Percentiles rank a stretch among this genome's conserved stretches.
phyloP scores from a whole-genome alignment of 2,113 vertebrate species.

The Aldabrachelys gigantea region DNA sequence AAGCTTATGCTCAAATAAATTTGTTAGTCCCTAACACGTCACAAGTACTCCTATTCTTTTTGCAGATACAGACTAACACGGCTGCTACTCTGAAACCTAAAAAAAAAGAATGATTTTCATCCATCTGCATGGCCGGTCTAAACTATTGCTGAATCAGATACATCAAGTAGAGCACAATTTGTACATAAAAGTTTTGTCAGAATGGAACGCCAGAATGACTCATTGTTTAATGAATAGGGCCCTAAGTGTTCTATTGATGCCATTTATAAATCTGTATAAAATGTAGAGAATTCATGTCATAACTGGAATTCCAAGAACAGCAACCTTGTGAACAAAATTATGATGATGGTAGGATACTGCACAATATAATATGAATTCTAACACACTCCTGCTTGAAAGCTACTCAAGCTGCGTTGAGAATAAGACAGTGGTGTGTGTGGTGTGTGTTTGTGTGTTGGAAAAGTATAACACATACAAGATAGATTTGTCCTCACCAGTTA shows the following conservation, averaged over 20 bases:
- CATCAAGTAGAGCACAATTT: constrained; percentile 40
- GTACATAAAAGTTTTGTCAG: constrained; percentile 59
- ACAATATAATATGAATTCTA: constrained; percentile 15
- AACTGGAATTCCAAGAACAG: constrained; percentile 66
- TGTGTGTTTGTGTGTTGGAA: not conserved
- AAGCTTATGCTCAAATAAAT: no score
- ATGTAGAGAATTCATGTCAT: constrained; percentile 75
- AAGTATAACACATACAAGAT: not conserved
- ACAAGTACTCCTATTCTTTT: no score
- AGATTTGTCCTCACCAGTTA: not conserved
- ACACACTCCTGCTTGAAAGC: constrained; percentile 35
- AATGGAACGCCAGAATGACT: constrained; percentile 72
- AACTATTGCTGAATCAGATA: constrained; percentile 36
- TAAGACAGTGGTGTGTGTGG: not conserved
- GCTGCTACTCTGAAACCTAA: no score
- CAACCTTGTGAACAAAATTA: constrained; percentile 39
- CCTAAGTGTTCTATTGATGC: constrained; percentile 71
- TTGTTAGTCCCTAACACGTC: no score
- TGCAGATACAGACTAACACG: no score
- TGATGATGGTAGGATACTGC: constrained; percentile 43
- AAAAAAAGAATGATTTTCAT: not conserved
- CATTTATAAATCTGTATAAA: constrained; percentile 62
- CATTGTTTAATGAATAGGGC: constrained; percentile 75
- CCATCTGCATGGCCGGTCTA: constrained; percentile 29
- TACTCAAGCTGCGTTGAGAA: constrained; percentile 46